phyloP scores from a whole-genome alignment of 2,888 invertebrate genomes.

The Salticus scenicus region DNA sequence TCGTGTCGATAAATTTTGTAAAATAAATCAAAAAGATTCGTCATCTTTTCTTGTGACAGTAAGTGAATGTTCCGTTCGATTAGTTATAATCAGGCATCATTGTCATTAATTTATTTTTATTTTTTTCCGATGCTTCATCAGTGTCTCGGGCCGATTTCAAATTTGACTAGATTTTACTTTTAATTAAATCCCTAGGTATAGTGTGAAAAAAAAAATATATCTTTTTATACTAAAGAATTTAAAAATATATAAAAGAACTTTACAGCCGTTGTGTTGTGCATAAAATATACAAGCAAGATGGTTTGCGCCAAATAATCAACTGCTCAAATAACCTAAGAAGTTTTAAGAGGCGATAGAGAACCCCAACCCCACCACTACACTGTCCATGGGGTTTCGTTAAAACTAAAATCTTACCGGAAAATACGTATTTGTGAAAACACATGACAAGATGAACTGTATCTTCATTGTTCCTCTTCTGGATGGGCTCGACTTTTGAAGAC shows the following conservation, averaged over 20 bases:
- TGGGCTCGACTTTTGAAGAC: conserved; percentile 54
- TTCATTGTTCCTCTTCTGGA: conserved; percentile 38
- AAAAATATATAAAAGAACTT: background rate
- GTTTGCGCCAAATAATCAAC: conserved; percentile 42
- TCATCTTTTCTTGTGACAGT: conserved; percentile 45
- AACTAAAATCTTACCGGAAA: conserved; percentile 60
- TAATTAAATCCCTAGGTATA: conserved; percentile 44
- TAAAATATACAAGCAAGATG: background rate
- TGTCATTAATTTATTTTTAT: conserved; percentile 60
- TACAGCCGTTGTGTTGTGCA: background rate
- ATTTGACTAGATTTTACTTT: conserved; percentile 56
- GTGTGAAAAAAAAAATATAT: background rate
- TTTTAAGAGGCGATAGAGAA: background rate
- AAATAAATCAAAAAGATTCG: conserved; percentile 39
- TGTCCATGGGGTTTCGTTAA: conserved; percentile 51
- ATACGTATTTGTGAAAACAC: conserved; percentile 29
- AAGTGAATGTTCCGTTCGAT: conserved; percentile 21
- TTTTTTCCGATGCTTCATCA: conserved; percentile 48
- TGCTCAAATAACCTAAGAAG: background rate
- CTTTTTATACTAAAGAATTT: background rate
- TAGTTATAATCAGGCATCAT: conserved; percentile 31
- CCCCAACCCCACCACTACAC: background rate
- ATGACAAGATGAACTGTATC: conserved; percentile 19
- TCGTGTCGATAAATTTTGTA: conserved; percentile 53
- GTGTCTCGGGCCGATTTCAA: conserved; percentile 17